Evolutionary conservation across 1,140 invertebrate species (phyloP).

Genomic region (Drosophila oshimai): DNA sequence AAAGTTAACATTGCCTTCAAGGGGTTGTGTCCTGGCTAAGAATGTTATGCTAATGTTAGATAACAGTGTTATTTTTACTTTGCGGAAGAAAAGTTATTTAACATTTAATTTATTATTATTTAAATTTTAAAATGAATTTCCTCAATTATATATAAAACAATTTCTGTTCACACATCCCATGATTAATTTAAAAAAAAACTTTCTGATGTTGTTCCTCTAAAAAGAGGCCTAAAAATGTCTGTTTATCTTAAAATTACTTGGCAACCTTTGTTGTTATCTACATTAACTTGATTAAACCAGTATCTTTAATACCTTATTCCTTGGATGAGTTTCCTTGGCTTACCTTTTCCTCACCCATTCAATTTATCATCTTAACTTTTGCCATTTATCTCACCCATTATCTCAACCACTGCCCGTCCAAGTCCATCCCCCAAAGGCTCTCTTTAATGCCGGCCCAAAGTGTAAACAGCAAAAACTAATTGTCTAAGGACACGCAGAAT

Average conservation of each 20-base stretch:
- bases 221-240: no score
- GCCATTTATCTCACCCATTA: constrained; percentile 36
- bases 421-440: constrained; percentile 7
- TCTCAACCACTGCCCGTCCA: constrained; percentile 6
- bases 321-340: background rate
- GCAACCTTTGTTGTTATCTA: background rate
- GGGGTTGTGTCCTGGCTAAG: constrained; percentile 42
- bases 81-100: background rate
- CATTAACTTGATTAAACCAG: background rate
- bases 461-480: constrained; percentile 60
- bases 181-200: no score
- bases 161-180: no score
- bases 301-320: background rate
- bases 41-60: background rate
- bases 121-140: background rate
- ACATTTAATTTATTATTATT: background rate
- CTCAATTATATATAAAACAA: no score
- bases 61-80: background rate
- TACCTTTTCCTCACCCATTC: constrained; percentile 6
- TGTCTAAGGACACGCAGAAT: constrained; percentile 48
- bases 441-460: constrained; percentile 43
- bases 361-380: constrained; percentile 27
- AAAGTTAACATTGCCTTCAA: background rate
- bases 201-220: no score
- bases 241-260: no score